Percentiles rank a stretch among this genome's conserved stretches.
Conservation (phyloP, 1,140 invertebrate species). For the Ceratina australensis region DNA sequence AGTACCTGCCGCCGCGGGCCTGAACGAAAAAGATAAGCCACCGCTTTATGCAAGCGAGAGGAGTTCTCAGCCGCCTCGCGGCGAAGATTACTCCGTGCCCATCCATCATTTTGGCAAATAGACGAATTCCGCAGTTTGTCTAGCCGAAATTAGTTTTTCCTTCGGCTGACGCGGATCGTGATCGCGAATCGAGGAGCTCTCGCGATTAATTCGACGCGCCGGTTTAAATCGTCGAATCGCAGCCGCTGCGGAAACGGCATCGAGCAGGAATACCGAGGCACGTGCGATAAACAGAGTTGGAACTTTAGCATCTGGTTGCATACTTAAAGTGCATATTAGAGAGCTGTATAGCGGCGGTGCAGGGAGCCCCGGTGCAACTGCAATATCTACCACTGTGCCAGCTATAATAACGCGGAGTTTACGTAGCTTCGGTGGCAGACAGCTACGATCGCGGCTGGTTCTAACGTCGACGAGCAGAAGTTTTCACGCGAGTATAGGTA, state of each 20-base stretch:
- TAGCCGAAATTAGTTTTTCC: conserved; percentile 61
- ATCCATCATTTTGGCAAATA: conserved; percentile 65
- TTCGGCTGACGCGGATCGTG: background rate
- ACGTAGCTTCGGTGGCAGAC: conserved; percentile 43
- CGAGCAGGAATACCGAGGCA: background rate
- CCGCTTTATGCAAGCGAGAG: conserved; percentile 36
- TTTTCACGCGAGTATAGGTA: conserved; percentile 45
- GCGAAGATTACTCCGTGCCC: conserved; percentile 46
- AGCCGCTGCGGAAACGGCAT: conserved; percentile 34
- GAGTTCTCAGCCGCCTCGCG: conserved; percentile 16
- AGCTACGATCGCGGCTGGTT: conserved; percentile 38
- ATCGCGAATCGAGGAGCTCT: background rate
- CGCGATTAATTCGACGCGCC: conserved; percentile 5
- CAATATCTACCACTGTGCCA: conserved; percentile 12
- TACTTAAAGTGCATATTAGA: conserved; percentile 41
- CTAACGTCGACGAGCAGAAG: conserved; percentile 49
- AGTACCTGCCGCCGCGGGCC: conserved; percentile 34
- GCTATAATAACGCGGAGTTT: conserved; percentile 52
- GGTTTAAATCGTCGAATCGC: background rate
- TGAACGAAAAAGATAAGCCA: conserved; percentile 63
- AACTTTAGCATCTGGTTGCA: conserved; percentile 28
- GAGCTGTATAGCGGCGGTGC: conserved; percentile 11
- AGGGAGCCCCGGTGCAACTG: conserved; percentile 35
- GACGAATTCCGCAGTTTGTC: conserved; percentile 60
- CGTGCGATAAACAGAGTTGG: conserved; percentile 30